Percentiles rank a stretch among this genome's conserved stretches.
Evolutionary conservation across 2,797 vertebrate species (phyloP).

Genomic region (Anguilla anguilla): DNA sequence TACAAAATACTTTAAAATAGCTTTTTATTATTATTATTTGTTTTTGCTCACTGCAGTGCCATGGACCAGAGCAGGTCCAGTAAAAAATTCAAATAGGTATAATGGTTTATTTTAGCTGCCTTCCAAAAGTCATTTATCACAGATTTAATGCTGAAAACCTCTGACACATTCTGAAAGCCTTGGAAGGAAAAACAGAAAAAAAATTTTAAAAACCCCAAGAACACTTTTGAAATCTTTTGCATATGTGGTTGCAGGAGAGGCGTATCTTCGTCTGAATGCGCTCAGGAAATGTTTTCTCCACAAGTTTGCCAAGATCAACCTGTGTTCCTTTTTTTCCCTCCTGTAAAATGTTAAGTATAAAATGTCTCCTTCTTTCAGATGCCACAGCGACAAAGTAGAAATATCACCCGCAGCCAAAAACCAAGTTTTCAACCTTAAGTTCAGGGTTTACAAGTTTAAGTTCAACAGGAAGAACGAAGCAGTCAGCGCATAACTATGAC

Average conservation of each 20-base stretch:
- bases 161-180: constrained; percentile 31
- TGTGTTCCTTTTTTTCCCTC: not conserved
- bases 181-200: constrained; percentile 16
- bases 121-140: constrained; percentile 28
- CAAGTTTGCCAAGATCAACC: constrained; percentile 34
- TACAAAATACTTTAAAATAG: not conserved
- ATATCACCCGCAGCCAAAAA: not conserved
- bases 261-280: not conserved
- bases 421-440: not conserved
- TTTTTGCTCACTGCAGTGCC: constrained; percentile 40
- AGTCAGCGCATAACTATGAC: not conserved
- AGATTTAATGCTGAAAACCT: constrained; percentile 30
- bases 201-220: constrained; percentile 3
- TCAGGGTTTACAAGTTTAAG: not conserved
- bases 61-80: not conserved
- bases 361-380: constrained; percentile 11
- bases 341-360: not conserved
- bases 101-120: constrained; percentile 40
- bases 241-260: constrained; percentile 12
- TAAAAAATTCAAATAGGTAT: constrained; percentile 23
- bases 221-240: constrained; percentile 24
- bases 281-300: constrained; percentile 39
- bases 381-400: not conserved
- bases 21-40: not conserved
- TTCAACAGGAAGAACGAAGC: not conserved